Base-by-base conservation (phyloP, 2,888 invertebrate genomes). In the Nymphalis urticae region DNA sequence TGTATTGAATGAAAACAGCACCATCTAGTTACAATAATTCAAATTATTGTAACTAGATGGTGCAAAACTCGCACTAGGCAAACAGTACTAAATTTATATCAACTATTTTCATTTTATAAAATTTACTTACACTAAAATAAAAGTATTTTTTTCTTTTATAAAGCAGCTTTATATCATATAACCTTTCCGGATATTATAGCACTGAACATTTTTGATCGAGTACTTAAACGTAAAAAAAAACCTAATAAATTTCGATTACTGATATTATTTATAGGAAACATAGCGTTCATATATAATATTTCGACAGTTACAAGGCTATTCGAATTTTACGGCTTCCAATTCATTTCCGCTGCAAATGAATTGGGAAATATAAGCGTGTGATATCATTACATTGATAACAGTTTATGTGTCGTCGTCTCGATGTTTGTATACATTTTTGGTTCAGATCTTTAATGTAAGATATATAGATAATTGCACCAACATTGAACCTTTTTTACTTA, bases 221-320 rank as follows among this genome's bases (percentile, higher is more conserved):
- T 56, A 36, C 36, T 56, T 36, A 56, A 56, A 3, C 36, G 24
- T 36, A 9, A n/a, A 58, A 17, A 62, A 59, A 8, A 48, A n/a
- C n/a, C n/a, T 24, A 16, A 62, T 65, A 58, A 50, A 58, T 59
- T 51, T 59, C 24, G 21, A 24, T 51, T 50, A 36, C n/a, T 47
- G 7, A 9, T 47, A 60, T 42, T 48, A 54, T 62, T 56, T 64
- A 62, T 65, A 42, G 42, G 69, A 27, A 24, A 63, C 47, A 61
- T n/a, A 48, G 17, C 2, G 27, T 17, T 59, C 54, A 50, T 67
- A 66, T 64, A 70, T 63, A 53, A 59, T 48, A 51, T 62, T 63
- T 54, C 66, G 66, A 61, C 63, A 62, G 48, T 66, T 54, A 50
- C 63, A 70, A 50, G 59, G 42, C 48, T 21, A 47, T 51, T 50